These are phyloP conservation scores for Okamejei kenojei DNA, from an alignment of 2,797 vertebrate genomes.

Conservation along the genomic window DNA sequence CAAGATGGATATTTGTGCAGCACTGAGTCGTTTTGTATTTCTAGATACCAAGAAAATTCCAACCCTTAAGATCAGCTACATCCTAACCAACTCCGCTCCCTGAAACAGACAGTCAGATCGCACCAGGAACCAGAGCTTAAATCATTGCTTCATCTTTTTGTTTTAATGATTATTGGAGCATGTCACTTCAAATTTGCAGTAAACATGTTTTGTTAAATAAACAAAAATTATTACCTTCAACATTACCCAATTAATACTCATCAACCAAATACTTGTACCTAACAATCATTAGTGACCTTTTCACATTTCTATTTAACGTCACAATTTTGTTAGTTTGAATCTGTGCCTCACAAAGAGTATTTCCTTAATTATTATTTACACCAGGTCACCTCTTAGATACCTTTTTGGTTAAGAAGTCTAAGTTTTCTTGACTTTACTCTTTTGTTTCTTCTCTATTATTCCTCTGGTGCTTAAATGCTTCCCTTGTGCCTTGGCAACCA, in stretches of 20 bases:
- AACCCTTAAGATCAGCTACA: constrained; percentile 35
- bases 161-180: not conserved
- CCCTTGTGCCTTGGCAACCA: not conserved
- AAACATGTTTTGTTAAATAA: not conserved
- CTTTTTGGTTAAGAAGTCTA: not conserved
- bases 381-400: not conserved
- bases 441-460: not conserved
- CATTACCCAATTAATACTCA: not conserved
- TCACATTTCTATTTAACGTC: not conserved
- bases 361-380: not conserved
- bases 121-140: constrained; percentile 39
- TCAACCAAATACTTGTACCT: not conserved
- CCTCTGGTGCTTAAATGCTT: not conserved
- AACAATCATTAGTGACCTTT: not conserved
- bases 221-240: not conserved
- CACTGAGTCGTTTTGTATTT: not conserved
- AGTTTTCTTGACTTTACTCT: not conserved
- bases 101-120: constrained; percentile 39
- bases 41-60: constrained; percentile 9
- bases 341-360: not conserved
- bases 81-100: constrained; percentile 32
- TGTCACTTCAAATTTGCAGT: not conserved
- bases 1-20: constrained; percentile 1
- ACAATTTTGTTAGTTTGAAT: not conserved
- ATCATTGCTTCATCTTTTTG: not conserved